Conservation (phyloP, 2,797 vertebrate genomes). For the Acanthurus lineatus region DNA sequence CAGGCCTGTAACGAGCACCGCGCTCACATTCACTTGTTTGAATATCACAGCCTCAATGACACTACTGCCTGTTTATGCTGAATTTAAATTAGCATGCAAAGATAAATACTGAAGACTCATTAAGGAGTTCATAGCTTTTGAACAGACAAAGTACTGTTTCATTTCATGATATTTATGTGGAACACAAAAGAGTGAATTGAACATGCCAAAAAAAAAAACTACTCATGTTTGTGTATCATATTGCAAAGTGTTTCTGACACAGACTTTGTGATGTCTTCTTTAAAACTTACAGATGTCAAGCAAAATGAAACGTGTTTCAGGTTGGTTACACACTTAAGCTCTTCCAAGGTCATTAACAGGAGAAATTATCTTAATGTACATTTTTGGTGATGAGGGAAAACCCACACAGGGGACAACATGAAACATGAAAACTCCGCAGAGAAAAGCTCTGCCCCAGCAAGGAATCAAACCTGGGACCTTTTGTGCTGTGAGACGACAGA, state of each 20-base stretch:
- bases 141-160: not conserved
- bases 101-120: constrained; percentile 17
- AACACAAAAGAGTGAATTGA: too few species aligned
- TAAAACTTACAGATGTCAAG: not conserved
- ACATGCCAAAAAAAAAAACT: not conserved
- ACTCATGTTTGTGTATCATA: not conserved
- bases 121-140: constrained; percentile 18
- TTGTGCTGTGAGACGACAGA: too few species aligned
- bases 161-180: not conserved
- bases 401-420: too few species aligned
- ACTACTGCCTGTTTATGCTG: constrained; percentile 2
- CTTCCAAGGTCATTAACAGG: not conserved
- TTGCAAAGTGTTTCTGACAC: not conserved
- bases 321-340: constrained; percentile 16
- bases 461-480: too few species aligned
- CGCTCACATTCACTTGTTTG: constrained; percentile 29
- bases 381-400: too few species aligned
- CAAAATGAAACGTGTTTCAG: constrained; percentile 4
- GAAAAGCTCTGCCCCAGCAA: too few species aligned
- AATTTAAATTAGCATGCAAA: constrained; percentile 25
- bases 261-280: not conserved
- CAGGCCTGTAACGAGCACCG: constrained; percentile 16
- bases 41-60: constrained; percentile 20
- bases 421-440: too few species aligned
- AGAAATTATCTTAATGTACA: too few species aligned